phyloP scores from a whole-genome alignment of 2,888 invertebrate genomes.

The Bursaphelenchus okinawaensis region DNA sequence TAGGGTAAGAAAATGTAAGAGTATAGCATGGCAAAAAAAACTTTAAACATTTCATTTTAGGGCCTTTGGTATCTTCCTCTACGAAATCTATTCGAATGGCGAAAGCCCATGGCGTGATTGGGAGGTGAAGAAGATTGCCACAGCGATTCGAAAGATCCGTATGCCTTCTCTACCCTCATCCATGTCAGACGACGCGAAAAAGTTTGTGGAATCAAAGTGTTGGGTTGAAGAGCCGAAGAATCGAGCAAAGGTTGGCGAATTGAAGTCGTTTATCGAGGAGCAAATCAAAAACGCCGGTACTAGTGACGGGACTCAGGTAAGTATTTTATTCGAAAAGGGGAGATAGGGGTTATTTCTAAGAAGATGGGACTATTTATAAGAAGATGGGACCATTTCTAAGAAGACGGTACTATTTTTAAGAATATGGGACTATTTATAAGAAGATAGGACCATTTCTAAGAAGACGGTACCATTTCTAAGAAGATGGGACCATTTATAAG shows the following conservation, averaged over 20 bases:
- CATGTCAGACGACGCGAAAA: constrained; percentile 13
- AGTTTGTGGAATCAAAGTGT: constrained; percentile 5
- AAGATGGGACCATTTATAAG: too few species aligned
- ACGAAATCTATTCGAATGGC: constrained; percentile 18
- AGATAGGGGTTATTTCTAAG: too few species aligned
- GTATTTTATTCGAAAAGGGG: too few species aligned
- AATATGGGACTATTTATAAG: too few species aligned
- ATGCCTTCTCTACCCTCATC: constrained; percentile 29
- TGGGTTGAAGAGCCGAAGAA: neutral
- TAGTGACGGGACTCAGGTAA: too few species aligned
- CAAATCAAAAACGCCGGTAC: too few species aligned
- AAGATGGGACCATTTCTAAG: too few species aligned
- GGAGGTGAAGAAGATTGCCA: constrained; percentile 22
- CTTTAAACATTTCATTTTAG: constrained; percentile 7
- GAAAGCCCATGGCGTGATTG: constrained; percentile 15
- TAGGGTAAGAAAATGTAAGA: too few species aligned
- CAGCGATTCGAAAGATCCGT: constrained; percentile 26
- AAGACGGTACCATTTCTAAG: too few species aligned
- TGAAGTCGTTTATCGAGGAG: neutral
- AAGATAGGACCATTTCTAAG: too few species aligned
- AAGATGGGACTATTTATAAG: too few species aligned
- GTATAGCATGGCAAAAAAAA: neutral
- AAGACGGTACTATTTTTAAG: too few species aligned
- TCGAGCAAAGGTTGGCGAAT: constrained; percentile 1
- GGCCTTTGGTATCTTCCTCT: constrained; percentile 33